These are phyloP conservation scores for Urocynchramus pylzowi DNA, from an alignment of 2,113 vertebrate species.

Conservation along the genomic window DNA sequence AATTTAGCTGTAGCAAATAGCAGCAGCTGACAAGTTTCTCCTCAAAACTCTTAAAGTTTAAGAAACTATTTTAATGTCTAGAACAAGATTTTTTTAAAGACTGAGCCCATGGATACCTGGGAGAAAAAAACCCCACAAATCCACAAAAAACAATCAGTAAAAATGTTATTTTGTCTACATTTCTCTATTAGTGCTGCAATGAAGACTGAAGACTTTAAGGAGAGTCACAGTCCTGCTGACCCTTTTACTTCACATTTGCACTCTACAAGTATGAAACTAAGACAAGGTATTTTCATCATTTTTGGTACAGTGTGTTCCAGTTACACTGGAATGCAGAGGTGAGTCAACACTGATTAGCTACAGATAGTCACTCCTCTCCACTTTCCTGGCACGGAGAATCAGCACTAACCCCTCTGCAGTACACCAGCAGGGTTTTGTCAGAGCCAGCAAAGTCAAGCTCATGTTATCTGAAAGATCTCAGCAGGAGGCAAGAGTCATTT, in stretches of 20 bases:
- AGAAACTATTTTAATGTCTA: background rate
- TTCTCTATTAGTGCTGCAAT: background rate
- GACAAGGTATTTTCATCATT: background rate
- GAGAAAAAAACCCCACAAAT: accelerated
- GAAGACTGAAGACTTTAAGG: background rate
- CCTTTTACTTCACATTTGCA: background rate
- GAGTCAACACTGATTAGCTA: background rate
- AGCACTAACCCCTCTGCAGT: background rate
- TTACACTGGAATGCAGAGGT: background rate
- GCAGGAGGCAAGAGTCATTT: background rate
- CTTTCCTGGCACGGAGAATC: background rate
- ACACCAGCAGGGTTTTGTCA: background rate
- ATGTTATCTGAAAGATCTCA: background rate
- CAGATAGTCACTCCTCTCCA: background rate
- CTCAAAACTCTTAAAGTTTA: background rate
- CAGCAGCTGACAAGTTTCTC: background rate
- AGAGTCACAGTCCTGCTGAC: background rate
- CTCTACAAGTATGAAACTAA: background rate
- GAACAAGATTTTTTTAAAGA: background rate
- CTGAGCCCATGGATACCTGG: background rate
- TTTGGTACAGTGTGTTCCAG: background rate
- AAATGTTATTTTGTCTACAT: background rate
- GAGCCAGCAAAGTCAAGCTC: background rate
- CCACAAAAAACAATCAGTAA: background rate
- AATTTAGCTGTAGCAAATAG: conserved; percentile 1